phyloP scores from a whole-genome alignment of 2,797 vertebrate species.

The Agapornis canus region DNA sequence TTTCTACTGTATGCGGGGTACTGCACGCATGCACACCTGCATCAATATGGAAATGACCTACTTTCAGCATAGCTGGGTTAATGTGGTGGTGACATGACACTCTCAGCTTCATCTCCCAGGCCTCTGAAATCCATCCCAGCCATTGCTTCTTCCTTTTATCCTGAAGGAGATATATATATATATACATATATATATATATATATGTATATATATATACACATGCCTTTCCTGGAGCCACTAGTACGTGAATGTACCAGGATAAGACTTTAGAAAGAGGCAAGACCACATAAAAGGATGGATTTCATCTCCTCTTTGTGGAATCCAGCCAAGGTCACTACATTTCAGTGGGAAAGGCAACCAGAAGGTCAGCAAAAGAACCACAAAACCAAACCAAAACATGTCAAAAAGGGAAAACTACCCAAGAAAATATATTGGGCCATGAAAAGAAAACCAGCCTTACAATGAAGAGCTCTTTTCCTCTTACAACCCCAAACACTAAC shows the following conservation, averaged over 20 bases:
- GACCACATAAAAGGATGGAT: constrained; percentile 5
- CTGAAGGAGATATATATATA: neutral
- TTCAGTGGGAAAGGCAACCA: constrained; percentile 59
- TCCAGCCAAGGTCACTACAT: neutral
- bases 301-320: neutral
- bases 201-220: neutral
- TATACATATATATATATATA: neutral
- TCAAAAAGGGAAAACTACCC: constrained; percentile 58
- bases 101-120: neutral
- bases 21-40: neutral
- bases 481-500: neutral
- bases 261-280: constrained; percentile 3
- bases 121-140: neutral
- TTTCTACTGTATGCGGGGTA: neutral
- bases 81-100: neutral
- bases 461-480: neutral
- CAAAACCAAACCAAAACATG: constrained; percentile 47
- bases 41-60: neutral
- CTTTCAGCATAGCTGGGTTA: neutral
- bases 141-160: neutral
- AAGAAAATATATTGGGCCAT: constrained; percentile 2
- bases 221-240: neutral
- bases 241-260: neutral
- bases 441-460: constrained; percentile 15
- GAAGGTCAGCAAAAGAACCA: constrained; percentile 52